phyloP scores from a whole-genome alignment of 2,888 invertebrate species.

The Drosophila mimica region DNA sequence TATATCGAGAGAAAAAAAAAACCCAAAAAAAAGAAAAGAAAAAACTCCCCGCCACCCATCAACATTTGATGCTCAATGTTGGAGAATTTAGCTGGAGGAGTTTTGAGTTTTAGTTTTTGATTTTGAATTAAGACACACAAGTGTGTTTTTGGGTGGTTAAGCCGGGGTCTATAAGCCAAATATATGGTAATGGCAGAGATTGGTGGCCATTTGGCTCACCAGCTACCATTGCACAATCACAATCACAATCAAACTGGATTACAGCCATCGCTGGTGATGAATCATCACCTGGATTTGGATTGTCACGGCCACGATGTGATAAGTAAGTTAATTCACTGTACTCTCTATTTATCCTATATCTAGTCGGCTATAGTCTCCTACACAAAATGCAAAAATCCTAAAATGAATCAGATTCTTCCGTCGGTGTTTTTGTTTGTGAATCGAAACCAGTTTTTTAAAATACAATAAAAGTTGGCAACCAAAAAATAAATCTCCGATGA shows the following conservation, averaged over 20 bases:
- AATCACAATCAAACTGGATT: conserved; percentile 87
- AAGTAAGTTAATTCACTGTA: conserved; percentile 75
- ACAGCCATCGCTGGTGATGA: conserved; percentile 88
- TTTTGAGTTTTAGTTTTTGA: conserved; percentile 48
- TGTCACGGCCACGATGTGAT: conserved; percentile 85
- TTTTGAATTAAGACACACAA: conserved; percentile 36
- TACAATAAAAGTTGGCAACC: background rate
- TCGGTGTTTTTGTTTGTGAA: background rate
- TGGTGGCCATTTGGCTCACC: conserved; percentile 89
- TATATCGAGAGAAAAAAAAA: background rate
- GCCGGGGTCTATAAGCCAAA: conserved; percentile 82
- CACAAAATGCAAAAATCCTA: background rate
- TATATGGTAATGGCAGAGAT: conserved; percentile 89
- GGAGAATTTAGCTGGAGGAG: conserved; percentile 28
- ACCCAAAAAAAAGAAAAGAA: conserved; percentile 1
- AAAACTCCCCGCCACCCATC: conserved; percentile 10
- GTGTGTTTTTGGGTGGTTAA: conserved; percentile 66
- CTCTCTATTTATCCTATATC: background rate
- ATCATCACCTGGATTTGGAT: conserved; percentile 86
- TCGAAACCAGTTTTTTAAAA: background rate
- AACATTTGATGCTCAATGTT: conserved; percentile 62
- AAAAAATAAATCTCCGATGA: background rate
- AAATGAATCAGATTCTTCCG: background rate
- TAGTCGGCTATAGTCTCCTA: background rate
- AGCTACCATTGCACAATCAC: conserved; percentile 87